A percentile compares a stretch with the other conserved stretches of the same genome.
phyloP scores from a whole-genome alignment of 2,797 vertebrate genomes.

The Myotis findleyi region DNA sequence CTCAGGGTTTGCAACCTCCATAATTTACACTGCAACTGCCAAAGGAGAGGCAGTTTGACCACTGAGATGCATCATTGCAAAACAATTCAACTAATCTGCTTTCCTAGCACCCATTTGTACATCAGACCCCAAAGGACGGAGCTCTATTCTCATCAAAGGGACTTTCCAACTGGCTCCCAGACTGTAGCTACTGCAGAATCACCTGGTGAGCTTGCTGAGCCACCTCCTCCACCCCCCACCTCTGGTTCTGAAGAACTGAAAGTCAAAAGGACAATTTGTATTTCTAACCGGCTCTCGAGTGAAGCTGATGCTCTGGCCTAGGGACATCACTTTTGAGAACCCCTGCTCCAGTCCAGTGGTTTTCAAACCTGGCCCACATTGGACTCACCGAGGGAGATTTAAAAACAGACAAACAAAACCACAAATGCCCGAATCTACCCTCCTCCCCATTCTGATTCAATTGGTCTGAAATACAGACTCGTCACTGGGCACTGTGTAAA shows the following conservation, averaged over 20 bases:
- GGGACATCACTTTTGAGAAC: neutral
- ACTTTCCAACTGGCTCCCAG: neutral
- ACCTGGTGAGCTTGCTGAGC: neutral
- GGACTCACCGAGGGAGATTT: neutral
- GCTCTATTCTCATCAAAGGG: neutral
- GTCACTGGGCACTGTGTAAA: neutral
- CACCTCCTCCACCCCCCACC: neutral
- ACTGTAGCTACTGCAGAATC: neutral
- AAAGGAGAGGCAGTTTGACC: neutral
- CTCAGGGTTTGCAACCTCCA: neutral
- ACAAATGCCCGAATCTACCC: neutral
- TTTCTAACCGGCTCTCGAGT: neutral
- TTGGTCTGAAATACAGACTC: neutral
- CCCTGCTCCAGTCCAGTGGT: neutral
- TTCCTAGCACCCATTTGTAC: neutral
- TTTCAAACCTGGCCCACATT: neutral
- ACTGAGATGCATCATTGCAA: neutral
- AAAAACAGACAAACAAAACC: neutral
- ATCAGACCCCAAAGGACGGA: neutral
- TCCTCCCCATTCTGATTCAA: neutral
- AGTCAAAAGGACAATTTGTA: neutral
- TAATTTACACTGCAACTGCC: constrained; percentile 9
- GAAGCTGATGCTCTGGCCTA: neutral
- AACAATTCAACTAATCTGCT: constrained; percentile 38
- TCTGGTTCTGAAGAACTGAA: neutral